Evolutionary conservation across 2,113 vertebrate genomes (phyloP), one percentile per base, ranked within the genome.

Genomic region (Dipodomys ordii): DNA sequence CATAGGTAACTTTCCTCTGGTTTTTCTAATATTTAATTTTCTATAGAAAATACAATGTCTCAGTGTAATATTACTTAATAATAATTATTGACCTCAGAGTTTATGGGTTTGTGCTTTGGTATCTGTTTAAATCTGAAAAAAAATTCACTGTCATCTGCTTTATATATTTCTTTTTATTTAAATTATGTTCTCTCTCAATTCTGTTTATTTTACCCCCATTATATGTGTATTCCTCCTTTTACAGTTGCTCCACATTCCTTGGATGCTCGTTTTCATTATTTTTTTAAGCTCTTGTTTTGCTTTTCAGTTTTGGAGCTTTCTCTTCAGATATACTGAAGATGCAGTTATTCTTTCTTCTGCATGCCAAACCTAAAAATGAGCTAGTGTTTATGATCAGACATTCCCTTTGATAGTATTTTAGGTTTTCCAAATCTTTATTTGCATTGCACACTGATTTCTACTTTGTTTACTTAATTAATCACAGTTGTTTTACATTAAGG

Each of bases 361-460:
- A 25, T 44, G 4, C 1, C 72, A 23, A 22, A 30, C 9, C 5
- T 44, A 8, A 32, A 6, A 74, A 74, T 22, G 32, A 39, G 32
- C 39, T 73, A 35, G 15, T 57, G 13, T 72, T 85, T 22, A 60
- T 62, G 46, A 32, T 73, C 62, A 73, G 53, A 0, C 8, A 13
- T 62, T 74, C 53, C 16, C 62, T 74, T 64, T 44, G 11, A 20
- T 64, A 71, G 7, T 22, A 64, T 16, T 0, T 20, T 39, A 20
- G 12, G 30, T 2, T 28, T 30, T 1, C 10, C 6, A 6, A 44
- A 12, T 35, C 0, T 44, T 6, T 27, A 7, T 76, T n/a, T 3
- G 19, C 2, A 23, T 30, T 64, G 18, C 18, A 19, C 62, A 4
- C 23, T 46, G 3, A 22, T 64, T 44, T 87, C 6, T 22, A 15